Conservation (phyloP, 2,888 invertebrate species). For the Cheilosia grossa region DNA sequence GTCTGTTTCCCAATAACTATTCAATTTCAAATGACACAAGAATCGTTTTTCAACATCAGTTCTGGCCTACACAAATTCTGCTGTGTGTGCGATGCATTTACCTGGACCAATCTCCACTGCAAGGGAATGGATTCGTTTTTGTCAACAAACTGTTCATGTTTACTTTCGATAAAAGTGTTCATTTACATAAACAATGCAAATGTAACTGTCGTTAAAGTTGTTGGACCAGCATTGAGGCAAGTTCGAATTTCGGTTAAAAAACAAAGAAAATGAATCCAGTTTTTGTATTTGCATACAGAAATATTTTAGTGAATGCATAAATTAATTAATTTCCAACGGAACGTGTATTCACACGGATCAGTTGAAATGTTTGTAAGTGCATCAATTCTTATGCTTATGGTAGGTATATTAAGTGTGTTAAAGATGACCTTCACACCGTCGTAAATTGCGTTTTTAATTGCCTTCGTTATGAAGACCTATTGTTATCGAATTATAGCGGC, state of each 20-base stretch:
- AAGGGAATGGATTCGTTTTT: slow-evolving; percentile 18
- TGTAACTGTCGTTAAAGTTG: slow-evolving; percentile 33
- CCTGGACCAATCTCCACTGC: slow-evolving; percentile 6
- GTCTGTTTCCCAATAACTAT: not conserved
- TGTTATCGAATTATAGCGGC: not conserved
- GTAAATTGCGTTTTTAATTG: slow-evolving; percentile 36
- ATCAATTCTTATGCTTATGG: not conserved
- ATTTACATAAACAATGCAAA: slow-evolving; percentile 58
- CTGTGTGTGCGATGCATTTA: slow-evolving; percentile 18
- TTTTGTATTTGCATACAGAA: slow-evolving; percentile 21
- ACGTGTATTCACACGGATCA: not conserved
- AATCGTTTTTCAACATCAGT: slow-evolving; percentile 7
- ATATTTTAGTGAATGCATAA: not conserved
- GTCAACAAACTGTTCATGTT: slow-evolving; percentile 47
- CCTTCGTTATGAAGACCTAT: not conserved
- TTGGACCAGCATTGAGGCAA: slow-evolving; percentile 17
- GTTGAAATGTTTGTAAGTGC: slow-evolving; percentile 19
- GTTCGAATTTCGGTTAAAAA: not conserved
- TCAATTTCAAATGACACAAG: slow-evolving; percentile 9
- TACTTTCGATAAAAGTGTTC: slow-evolving; percentile 32
- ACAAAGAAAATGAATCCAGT: slow-evolving; percentile 29
- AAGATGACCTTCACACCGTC: slow-evolving; percentile 34
- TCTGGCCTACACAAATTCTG: slow-evolving; percentile 27
- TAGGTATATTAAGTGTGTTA: slow-evolving; percentile 1
- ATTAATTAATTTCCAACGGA: not conserved